Evolutionary conservation across 2,888 invertebrate species (phyloP), one percentile per base, ranked within the genome.

Genomic region (Brachycybe producta): DNA sequence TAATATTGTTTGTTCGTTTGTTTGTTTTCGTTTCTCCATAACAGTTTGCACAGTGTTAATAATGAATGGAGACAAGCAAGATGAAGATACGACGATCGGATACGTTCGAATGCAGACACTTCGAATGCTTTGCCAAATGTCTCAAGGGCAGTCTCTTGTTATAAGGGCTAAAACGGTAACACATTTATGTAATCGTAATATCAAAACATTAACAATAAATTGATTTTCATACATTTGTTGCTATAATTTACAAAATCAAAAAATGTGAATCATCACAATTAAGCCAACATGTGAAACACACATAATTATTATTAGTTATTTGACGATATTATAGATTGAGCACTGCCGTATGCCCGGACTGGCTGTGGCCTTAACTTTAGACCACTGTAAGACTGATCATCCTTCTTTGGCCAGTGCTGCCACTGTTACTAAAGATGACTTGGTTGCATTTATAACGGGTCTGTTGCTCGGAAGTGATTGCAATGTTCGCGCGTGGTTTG

Each of bases 401-500:
- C 74, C 64, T 5, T 58, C 58, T 21, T 59, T 59, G 39, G 56
- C 56, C 44, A 59, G 57, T n/a, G 54, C 59, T 8, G 61, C 60
- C 23, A 54, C 58, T 3, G 62, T 48, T 53, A 43, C 52, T 54
- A 55, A 59, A 43, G 60, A 70, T 52, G 77, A 78, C 61, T 68
- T 76, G 69, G 82, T 88, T 23, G 79, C 85, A 2, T 90, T 88
- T 67, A 77, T 92, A 53, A 88, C 90, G 36, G 90, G 94, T 4
- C 72, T 94, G 45, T 68, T 91, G 52, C 73, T 95, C 39, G 91
- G 94, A 15, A 87, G 84, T 61, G 92, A 94, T 67, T 84, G 85
- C 63, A 79, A 81, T 56, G 81, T 87, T 2, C 75, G 92, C 61
- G 82, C 82, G 49, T 95, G 94, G 94, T 90, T 94, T 67, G 87